phyloP scores from a whole-genome alignment of 2,888 invertebrate genomes.

The Hypsopygia costalis region DNA sequence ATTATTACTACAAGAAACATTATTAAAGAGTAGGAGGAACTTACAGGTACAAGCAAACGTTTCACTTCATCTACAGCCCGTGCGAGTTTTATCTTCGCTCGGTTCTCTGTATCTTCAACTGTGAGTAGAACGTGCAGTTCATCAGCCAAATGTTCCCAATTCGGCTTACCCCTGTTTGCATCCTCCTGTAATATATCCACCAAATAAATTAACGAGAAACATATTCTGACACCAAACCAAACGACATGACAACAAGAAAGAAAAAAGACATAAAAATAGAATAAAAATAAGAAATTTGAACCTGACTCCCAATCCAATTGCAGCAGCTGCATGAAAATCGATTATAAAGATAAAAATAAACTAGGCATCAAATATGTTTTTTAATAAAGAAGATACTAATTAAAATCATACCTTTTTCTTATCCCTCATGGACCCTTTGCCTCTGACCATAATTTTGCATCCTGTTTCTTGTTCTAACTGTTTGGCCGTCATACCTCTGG shows the following conservation, averaged over 20 bases:
- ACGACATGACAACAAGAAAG: too few relatives aligned
- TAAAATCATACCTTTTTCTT: constrained; percentile 95
- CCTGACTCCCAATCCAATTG: constrained; percentile 25
- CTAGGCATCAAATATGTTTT: too few relatives aligned
- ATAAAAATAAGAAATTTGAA: constrained; percentile 16
- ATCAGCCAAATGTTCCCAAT: constrained; percentile 99
- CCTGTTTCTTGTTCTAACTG: constrained; percentile 99
- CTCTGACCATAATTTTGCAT: constrained; percentile 99
- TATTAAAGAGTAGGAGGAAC: constrained; percentile 38
- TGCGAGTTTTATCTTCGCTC: constrained; percentile 96
- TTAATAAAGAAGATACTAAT: not conserved
- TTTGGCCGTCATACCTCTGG: constrained; percentile 99
- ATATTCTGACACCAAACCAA: not conserved
- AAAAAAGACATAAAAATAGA: too few relatives aligned
- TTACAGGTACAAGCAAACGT: constrained; percentile 98
- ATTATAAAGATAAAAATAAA: not conserved
- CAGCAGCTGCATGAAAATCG: constrained; percentile 24
- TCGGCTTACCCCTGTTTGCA: constrained; percentile 99
- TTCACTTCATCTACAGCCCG: constrained; percentile 99
- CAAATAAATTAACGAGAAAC: constrained; percentile 1
- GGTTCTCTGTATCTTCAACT: constrained; percentile 98
- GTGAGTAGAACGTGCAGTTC: constrained; percentile 99
- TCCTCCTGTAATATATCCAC: constrained; percentile 89
- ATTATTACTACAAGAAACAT: too few relatives aligned
- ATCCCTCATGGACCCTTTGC: constrained; percentile 99